Conservation (phyloP, 1,140 invertebrate genomes). For the Dolichoris vasculosae region DNA sequence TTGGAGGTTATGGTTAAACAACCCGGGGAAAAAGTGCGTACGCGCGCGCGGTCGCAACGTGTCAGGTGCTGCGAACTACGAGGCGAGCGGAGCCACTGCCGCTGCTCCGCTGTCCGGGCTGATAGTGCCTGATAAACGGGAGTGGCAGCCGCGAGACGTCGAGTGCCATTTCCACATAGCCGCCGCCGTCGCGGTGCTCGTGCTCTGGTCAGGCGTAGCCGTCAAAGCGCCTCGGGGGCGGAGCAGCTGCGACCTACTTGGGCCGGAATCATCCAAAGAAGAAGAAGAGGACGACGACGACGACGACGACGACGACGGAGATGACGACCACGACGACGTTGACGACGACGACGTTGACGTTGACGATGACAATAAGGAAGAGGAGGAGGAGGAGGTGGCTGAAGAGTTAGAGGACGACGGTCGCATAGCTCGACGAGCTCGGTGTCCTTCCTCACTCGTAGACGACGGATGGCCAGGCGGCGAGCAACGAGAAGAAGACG, state of each 20-base stretch:
- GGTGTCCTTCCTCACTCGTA: conserved; percentile 14
- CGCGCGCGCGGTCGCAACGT: not conserved
- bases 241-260: conserved; percentile 35
- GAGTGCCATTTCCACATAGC: conserved; percentile 15
- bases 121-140: conserved; percentile 14
- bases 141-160: conserved; percentile 2
- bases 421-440: not conserved
- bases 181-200: not conserved
- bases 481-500: not conserved
- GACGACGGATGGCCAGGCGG: not conserved
- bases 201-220: not conserved
- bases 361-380: too few species aligned
- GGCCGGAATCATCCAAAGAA: not conserved
- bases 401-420: too few species aligned
- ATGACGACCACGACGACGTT: too few species aligned
- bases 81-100: conserved; percentile 2
- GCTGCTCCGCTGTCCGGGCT: conserved; percentile 8
- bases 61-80: conserved; percentile 37
- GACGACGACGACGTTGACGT: too few species aligned
- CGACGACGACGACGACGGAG: too few species aligned
- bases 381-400: too few species aligned
- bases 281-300: too few species aligned
- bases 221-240: not conserved
- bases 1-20: conserved; percentile 41
- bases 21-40: not conserved